phyloP scores from a whole-genome alignment of 1,140 invertebrate genomes.

The Proctacanthus coquilletti region DNA sequence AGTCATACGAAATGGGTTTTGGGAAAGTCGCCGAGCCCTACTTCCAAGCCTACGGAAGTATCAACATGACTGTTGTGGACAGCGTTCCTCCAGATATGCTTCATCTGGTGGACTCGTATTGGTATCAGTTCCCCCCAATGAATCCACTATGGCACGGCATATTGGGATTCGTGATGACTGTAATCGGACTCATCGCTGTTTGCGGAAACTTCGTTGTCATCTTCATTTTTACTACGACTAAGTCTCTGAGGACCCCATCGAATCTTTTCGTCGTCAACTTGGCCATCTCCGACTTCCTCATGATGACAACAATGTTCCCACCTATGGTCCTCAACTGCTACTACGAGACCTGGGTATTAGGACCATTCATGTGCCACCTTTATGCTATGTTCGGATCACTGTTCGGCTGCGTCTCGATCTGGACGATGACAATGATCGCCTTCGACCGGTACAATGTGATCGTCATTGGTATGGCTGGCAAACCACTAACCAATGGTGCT shows the following conservation, averaged over 20 bases:
- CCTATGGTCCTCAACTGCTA: conserved; percentile 66
- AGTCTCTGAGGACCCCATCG: conserved; percentile 56
- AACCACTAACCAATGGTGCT: conserved; percentile 52
- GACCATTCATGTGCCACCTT: conserved; percentile 54
- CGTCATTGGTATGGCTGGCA: conserved; percentile 56
- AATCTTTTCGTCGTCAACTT: conserved; percentile 69
- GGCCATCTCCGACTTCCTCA: conserved; percentile 65
- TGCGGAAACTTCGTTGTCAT: conserved; percentile 66
- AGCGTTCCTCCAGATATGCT: conserved; percentile 56
- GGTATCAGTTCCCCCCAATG: conserved; percentile 60
- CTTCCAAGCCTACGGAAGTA: too few species aligned
- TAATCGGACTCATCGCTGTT: conserved; percentile 54
- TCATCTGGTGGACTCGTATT: conserved; percentile 51
- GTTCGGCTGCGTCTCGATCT: conserved; percentile 66
- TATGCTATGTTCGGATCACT: conserved; percentile 65
- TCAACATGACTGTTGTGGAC: conserved; percentile 58
- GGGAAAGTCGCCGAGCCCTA: too few species aligned
- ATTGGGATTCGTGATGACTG: conserved; percentile 55
- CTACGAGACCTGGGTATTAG: conserved; percentile 61
- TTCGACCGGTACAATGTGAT: conserved; percentile 76
- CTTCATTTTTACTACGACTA: conserved; percentile 64
- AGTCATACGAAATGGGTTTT: too few species aligned
- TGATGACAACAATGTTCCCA: conserved; percentile 65
- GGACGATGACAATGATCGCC: conserved; percentile 69
- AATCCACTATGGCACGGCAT: conserved; percentile 65